Conservation (phyloP, 2,113 vertebrate species). For the Pseudopodoces humilis region DNA sequence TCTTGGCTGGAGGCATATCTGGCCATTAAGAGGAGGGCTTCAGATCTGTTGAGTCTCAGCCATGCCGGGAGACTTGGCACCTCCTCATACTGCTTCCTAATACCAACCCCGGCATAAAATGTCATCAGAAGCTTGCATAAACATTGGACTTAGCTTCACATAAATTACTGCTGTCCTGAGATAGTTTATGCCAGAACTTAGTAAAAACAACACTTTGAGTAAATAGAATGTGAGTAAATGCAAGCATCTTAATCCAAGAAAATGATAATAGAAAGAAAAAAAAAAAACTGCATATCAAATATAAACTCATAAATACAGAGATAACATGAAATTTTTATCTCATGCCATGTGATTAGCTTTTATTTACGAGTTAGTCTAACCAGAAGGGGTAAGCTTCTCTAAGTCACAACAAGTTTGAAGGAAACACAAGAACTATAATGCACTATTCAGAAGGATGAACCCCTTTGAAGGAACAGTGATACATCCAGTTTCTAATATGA, state of each 20-base stretch:
- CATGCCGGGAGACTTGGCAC: conserved; percentile 77
- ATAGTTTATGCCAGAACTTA: conserved; percentile 77
- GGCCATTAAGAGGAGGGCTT: conserved; percentile 74
- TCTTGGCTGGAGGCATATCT: conserved; percentile 77
- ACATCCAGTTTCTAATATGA: conserved; percentile 10
- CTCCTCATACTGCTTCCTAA: conserved; percentile 77
- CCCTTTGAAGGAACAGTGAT: not conserved
- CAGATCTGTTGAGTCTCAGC: conserved; percentile 76
- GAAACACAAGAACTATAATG: not conserved
- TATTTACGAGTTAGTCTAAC: conserved; percentile 27
- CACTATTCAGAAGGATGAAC: not conserved
- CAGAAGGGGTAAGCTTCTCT: conserved; percentile 17
- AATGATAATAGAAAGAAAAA: conserved; percentile 62
- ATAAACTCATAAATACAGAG: conserved; percentile 70
- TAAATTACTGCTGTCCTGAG: conserved; percentile 82
- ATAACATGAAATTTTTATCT: conserved; percentile 65
- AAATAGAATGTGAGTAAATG: conserved; percentile 76
- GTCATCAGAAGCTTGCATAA: conserved; percentile 84
- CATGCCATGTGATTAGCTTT: conserved; percentile 31
- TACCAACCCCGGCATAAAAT: conserved; percentile 78
- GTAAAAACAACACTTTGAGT: conserved; percentile 78
- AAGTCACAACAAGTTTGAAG: conserved; percentile 50
- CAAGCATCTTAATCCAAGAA: conserved; percentile 74
- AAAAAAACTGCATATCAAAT: conserved; percentile 22
- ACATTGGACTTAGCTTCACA: conserved; percentile 83